A percentile compares a stretch with the other conserved stretches of the same genome.
These are phyloP conservation scores for Horisme vitalbata DNA, from an alignment of 2,888 invertebrate species.

Conservation along the genomic window DNA sequence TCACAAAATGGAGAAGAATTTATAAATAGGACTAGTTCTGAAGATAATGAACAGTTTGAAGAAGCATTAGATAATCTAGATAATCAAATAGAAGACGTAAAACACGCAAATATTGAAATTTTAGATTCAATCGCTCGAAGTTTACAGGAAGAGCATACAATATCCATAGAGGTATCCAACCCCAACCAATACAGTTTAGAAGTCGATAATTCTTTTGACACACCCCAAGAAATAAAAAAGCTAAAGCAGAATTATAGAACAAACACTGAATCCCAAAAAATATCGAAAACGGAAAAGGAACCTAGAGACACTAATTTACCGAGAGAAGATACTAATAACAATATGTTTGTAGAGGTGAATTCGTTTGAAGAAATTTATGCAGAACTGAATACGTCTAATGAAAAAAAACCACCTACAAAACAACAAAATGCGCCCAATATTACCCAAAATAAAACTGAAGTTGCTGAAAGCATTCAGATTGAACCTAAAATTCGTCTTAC, in stretches of 20 bases:
- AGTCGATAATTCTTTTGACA: constrained; percentile 3
- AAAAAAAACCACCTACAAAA: constrained; percentile 4
- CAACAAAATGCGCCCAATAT: constrained; percentile 4
- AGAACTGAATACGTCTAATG: constrained; percentile 47
- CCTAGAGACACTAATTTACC: constrained; percentile 24
- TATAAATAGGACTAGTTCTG: constrained; percentile 64
- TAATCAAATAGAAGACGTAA: constrained; percentile 63
- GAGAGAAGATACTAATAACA: constrained; percentile 63
- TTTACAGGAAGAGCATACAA: constrained; percentile 66
- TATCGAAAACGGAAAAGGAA: constrained; percentile 34
- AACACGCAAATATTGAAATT: constrained; percentile 68
- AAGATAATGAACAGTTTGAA: constrained; percentile 76
- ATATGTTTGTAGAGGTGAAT: constrained; percentile 59
- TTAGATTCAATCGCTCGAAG: constrained; percentile 73
- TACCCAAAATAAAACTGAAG: background rate
- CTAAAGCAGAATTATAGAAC: constrained; percentile 22
- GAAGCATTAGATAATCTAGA: constrained; percentile 76
- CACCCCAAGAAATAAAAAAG: constrained; percentile 34
- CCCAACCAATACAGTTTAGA: constrained; percentile 23
- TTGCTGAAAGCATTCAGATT: constrained; percentile 4
- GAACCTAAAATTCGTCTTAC: constrained; percentile 28
- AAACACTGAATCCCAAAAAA: constrained; percentile 46
- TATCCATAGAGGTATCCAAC: constrained; percentile 48
- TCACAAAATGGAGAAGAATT: constrained; percentile 26
- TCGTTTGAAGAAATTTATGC: constrained; percentile 77